Base-by-base conservation (phyloP, 2,797 vertebrate species). In the Siniperca scherzeri region DNA sequence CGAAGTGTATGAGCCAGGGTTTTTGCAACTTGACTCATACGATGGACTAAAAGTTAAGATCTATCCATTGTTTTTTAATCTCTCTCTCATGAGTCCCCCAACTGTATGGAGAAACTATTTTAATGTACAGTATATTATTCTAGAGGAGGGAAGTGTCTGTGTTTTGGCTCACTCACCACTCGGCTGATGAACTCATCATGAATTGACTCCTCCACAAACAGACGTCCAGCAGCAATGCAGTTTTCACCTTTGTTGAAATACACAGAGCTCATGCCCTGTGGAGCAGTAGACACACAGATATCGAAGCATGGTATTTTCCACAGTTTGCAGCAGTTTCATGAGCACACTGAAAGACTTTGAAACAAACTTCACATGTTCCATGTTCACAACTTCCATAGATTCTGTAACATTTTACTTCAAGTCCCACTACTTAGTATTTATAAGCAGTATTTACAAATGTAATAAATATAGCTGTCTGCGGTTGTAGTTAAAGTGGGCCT, bases 171-270 rank as follows among this genome's bases (percentile, higher is more conserved):
- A 84, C 97, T 96, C 93, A 99, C 98, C 97, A 99, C 98, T 96
- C 95, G 94, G 8, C 74, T 90, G 90, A 99, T 96, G 93, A 96
- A 99, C 78, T 98, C 96, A n/a, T 99, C 97, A 0, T 99, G 98
- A 90, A 99, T 96, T 25, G 97, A 97, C 87, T 99, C 98, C 90
- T 99, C 98, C 86, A 99, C 97, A 48, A 99, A 99, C 88, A 99
- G 93, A 42, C 98, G 96, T 1, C 98, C 98, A 0, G 98, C 98
- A 44, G 98, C 98, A 33, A 99, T 99, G 92, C 98, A 99, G 92
- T 99, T 99, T 93, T 99, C 98, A 40, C 98, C 98, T 93, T 99
- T 99, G 94, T 99, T 99, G 94, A 99, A 99, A 91, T 93, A 99
- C 0, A 99, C 98, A 0, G 98, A 98, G 80, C 98, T 97, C 98